Evolutionary conservation across 2,888 invertebrate species (phyloP), one percentile per base, ranked within the genome.

Genomic region (Trachelus tabidus): DNA sequence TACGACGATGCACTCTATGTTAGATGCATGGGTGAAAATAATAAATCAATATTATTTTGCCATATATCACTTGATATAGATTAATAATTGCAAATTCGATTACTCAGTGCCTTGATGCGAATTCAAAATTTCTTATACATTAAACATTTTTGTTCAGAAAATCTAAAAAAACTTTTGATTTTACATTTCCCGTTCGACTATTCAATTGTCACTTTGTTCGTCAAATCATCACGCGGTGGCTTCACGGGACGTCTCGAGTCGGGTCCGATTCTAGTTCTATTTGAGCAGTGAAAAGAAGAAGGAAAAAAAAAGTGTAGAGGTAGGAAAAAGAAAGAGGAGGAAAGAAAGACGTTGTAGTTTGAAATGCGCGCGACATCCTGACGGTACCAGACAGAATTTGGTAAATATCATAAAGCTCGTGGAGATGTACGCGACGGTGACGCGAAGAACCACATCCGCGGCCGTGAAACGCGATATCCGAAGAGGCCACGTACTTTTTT

Each of bases 401-500:
- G 81, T 79, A 81, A 82, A 83, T 81, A 83, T 83, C 81, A 80
- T 81, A 80, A 83, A 83, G 81, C 82, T 71, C 83, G 86, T 33
- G 12, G 30, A 34, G 30, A 33, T 34, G 33, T 30, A 15, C 34
- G 74, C 12, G 23, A 35, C 23, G 74, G n/a, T 79, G 80, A 80
- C 77, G 76, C 78, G 79, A 76, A 79, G 71, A 80, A 71, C 77
- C 77, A 77, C 76, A 76, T 79, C 76, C 79, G 82, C 78, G 85
- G 80, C 80, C 82, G 81, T 84, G 89, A 87, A 88, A 89, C 82
- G 81, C 81, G 87, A 88, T 87, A 87, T 84, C 81, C 82, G 78
- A 80, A 82, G 81, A 82, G 83, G 78, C 80, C 82, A 81, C 75
- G 79, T 15, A 34, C 35, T 31, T 69, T 12, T 71, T n/a, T 34